These are phyloP conservation scores for Pseudomugil tenellus DNA, from an alignment of 2,797 vertebrate genomes.

Conservation along the genomic window DNA sequence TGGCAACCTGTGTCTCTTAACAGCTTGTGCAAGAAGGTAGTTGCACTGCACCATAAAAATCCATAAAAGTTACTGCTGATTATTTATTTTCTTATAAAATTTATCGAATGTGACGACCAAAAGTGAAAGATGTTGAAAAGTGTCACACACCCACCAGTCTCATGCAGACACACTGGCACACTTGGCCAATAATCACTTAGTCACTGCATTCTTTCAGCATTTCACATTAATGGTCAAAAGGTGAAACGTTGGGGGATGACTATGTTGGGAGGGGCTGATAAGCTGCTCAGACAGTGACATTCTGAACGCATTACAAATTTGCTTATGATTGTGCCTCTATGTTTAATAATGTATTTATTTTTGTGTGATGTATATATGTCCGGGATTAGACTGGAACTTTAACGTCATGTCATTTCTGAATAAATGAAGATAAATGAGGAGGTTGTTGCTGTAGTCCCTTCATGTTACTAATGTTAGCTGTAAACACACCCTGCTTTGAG, in stretches of 20 bases:
- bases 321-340: not conserved
- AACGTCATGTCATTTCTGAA: not conserved
- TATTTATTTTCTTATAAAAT: too few relatives aligned
- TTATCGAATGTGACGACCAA: not conserved
- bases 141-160: not conserved
- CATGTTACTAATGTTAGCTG: not conserved
- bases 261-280: slow-evolving; percentile 44
- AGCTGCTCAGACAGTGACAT: slow-evolving; percentile 26
- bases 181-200: slow-evolving; percentile 59
- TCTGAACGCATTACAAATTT: slow-evolving; percentile 14
- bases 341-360: not conserved
- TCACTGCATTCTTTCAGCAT: slow-evolving; percentile 52
- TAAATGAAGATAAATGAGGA: not conserved
- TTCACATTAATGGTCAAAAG: slow-evolving; percentile 37
- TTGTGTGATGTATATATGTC: not conserved
- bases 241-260: slow-evolving; percentile 25
- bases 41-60: slow-evolving; percentile 22
- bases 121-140: not conserved
- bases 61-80: slow-evolving; percentile 10
- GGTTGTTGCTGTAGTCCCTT: not conserved
- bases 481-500: not conserved
- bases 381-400: not conserved
- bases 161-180: not conserved
- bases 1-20: slow-evolving; percentile 63
- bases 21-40: slow-evolving; percentile 37